phyloP scores from a whole-genome alignment of 2,113 vertebrate genomes.

The Xiphophorus couchianus region DNA sequence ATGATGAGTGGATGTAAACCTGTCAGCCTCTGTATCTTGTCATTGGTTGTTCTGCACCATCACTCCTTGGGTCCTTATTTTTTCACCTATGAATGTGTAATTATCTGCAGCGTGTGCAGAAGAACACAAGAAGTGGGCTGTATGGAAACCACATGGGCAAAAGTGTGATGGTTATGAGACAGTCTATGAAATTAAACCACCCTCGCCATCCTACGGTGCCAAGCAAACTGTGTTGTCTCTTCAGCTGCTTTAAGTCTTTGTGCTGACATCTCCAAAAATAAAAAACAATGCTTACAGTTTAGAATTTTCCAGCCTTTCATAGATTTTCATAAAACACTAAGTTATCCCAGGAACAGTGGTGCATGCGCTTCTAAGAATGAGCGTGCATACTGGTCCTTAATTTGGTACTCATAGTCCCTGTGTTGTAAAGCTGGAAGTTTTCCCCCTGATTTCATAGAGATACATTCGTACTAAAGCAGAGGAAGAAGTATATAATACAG shows the following conservation, averaged over 20 bases:
- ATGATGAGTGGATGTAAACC: not conserved
- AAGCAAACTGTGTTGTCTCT: not conserved
- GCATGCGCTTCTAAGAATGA: not conserved
- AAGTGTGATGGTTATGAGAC: not conserved
- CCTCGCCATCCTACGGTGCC: too few relatives aligned
- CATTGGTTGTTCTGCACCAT: not conserved
- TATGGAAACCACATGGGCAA: not conserved
- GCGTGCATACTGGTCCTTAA: constrained; percentile 11
- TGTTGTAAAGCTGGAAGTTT: constrained; percentile 21
- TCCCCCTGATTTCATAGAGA: constrained; percentile 7
- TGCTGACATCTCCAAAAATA: not conserved
- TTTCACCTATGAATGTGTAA: not conserved
- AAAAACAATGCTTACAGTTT: too few relatives aligned
- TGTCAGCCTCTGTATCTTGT: not conserved
- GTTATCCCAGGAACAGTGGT: not conserved
- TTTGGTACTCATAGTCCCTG: not conserved
- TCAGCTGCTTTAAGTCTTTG: not conserved
- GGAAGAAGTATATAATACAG: not conserved
- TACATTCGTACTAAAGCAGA: constrained; percentile 6
- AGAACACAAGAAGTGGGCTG: not conserved
- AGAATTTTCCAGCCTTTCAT: too few relatives aligned
- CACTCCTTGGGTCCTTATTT: not conserved
- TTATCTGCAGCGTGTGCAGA: not conserved
- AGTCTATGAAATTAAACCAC: not conserved
- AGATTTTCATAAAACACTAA: not conserved